Evolutionary conservation across 2,888 invertebrate species (phyloP), one percentile per base, ranked within the genome.

Genomic region (Cephus sareptanus): DNA sequence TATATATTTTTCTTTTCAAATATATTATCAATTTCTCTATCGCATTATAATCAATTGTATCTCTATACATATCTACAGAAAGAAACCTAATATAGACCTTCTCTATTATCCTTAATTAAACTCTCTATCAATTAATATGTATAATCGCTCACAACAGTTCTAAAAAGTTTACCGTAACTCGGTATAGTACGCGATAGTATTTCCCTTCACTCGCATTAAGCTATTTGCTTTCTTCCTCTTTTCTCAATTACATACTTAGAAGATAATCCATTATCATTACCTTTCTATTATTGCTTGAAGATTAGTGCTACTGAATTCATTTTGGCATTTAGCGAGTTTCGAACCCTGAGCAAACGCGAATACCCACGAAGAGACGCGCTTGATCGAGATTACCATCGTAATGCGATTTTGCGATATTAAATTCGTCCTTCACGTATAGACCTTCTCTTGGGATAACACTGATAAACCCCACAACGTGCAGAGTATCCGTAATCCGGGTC

Each of bases 1-100:
- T 80, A 34, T 37, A 31, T 77, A 76, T 79, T 79, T 80, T 74
- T 83, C 78, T 82, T 83, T 80, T 88, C 84, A 87, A 87, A 88
- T 88, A 88, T 88, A 88, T 88, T 87, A 90, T 90, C 86, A 89
- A 90, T 89, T 89, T 91, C 84, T 87, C 86, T 90, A 89, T 88
- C 85, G 86, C 87, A 87, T 89, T 76, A 76, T 78, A 79, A 79
- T 76, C 78, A 87, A 84, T 85, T 87, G 86, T 86, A 87, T 86
- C 87, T 90, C 87, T 90, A 90, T 91, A 91, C 89, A 88, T 90
- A 90, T 91, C 90, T 91, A 91, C 90, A 91, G 87, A 88, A 88
- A 86, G 86, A 85, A 89, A 87, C 87, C 87, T 89, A 90, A 90
- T 88, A 90, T 89, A 91, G 88, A 89, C 87, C 87, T 75, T 78